A percentile compares a stretch with the other conserved stretches of the same genome.
phyloP scores from a whole-genome alignment of 30 jellyfish, hydroid and myxozoan species.

The Chrysaora quinquecirrha region DNA sequence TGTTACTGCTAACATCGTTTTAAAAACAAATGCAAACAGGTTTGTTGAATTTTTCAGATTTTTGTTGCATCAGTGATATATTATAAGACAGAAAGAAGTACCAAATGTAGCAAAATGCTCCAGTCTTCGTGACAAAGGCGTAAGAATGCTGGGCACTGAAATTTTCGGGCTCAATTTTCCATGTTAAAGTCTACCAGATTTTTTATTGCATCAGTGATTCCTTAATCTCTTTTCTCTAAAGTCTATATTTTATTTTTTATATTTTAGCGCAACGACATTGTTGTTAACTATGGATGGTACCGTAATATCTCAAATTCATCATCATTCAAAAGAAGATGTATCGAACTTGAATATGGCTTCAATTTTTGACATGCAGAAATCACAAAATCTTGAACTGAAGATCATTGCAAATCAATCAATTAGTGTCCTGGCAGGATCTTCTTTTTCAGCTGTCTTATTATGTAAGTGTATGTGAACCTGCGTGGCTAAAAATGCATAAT shows the following conservation, averaged over 20 bases:
- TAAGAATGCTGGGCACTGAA: too few species aligned
- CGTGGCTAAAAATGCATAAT: too few species aligned
- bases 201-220: too few species aligned
- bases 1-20: slow-evolving; percentile 35
- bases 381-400: slow-evolving; percentile 42
- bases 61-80: too few species aligned
- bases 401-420: neutral
- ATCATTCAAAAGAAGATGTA: neutral
- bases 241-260: too few species aligned
- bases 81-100: too few species aligned
- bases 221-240: too few species aligned
- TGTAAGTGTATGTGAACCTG: slow-evolving; percentile 33
- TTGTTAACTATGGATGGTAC: neutral
- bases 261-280: neutral
- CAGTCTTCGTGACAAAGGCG: too few species aligned
- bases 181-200: neutral
- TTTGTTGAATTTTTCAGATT: neutral
- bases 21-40: slow-evolving; percentile 15
- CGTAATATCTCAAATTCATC: neutral
- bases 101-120: too few species aligned
- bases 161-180: neutral
- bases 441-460: slow-evolving; percentile 40
- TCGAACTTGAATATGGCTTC: slow-evolving; percentile 23
- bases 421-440: slow-evolving; percentile 28
- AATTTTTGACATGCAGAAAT: slow-evolving; percentile 25